These are phyloP conservation scores for Oedothorax gibbosus DNA, from an alignment of 1,140 invertebrate species.

Conservation along the genomic window DNA sequence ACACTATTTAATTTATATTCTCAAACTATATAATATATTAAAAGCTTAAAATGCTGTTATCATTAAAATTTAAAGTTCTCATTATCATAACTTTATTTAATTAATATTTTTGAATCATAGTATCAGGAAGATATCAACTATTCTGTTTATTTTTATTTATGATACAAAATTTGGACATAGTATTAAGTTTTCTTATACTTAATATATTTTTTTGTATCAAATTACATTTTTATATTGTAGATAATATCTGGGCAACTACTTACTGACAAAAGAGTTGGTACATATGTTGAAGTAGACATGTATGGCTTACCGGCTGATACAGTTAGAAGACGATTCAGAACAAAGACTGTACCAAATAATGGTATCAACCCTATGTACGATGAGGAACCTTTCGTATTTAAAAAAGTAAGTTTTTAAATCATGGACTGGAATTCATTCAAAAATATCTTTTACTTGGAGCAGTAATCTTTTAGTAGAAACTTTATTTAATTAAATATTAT, in stretches of 20 bases:
- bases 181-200: too few relatives aligned
- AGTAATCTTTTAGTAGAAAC: too few relatives aligned
- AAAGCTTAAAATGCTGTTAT: too few relatives aligned
- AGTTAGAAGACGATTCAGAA: slow-evolving; percentile 89
- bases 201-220: neutral
- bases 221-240: slow-evolving; percentile 65
- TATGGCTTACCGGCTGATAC: slow-evolving; percentile 98
- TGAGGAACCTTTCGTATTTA: slow-evolving; percentile 97
- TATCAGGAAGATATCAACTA: neutral
- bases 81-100: neutral
- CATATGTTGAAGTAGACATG: slow-evolving; percentile 99
- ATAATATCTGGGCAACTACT: slow-evolving; percentile 91
- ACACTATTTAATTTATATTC: too few relatives aligned
- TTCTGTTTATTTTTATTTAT: too few relatives aligned
- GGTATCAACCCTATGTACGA: slow-evolving; percentile 95
- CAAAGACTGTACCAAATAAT: slow-evolving; percentile 94
- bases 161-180: too few relatives aligned
- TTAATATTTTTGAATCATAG: neutral
- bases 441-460: too few relatives aligned
- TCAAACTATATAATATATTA: too few relatives aligned
- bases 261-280: slow-evolving; percentile 94
- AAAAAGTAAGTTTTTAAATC: slow-evolving; percentile 77
- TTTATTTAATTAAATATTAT: too few relatives aligned
- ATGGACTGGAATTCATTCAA: neutral
- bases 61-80: too few relatives aligned